Percentiles rank a stretch among this genome's conserved stretches.
These are phyloP conservation scores for Muraenolepis orangiensis DNA, from an alignment of 2,797 vertebrate genomes.

Conservation along the genomic window DNA sequence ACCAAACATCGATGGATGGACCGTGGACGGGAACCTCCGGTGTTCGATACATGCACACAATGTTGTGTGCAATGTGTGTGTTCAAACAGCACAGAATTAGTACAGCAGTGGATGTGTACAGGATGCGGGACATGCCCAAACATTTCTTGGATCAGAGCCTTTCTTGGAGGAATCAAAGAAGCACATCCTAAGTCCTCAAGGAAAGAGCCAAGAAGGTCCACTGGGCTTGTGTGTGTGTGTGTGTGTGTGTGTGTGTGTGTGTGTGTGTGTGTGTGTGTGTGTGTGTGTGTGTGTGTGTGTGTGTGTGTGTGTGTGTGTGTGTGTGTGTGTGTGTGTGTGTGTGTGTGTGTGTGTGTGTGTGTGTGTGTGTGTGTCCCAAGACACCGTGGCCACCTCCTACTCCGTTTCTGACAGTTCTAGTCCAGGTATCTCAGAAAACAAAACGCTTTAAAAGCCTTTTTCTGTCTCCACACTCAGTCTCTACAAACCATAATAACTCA, in stretches of 20 bases:
- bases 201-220: slow-evolving; percentile 9
- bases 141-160: background rate
- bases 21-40: background rate
- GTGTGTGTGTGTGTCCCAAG: slow-evolving; percentile 15
- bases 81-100: background rate
- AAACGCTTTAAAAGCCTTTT: slow-evolving; percentile 21
- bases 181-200: background rate
- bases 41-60: background rate
- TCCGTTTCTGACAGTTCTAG: slow-evolving; percentile 9
- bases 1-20: background rate
- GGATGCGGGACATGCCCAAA: background rate
- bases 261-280: slow-evolving; percentile 17
- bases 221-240: slow-evolving; percentile 7
- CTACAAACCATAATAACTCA: slow-evolving; percentile 27
- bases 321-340: slow-evolving; percentile 17
- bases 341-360: slow-evolving; percentile 14
- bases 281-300: slow-evolving; percentile 17
- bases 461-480: slow-evolving; percentile 13
- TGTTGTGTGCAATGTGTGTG: background rate
- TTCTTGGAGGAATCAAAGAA: background rate
- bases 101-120: background rate
- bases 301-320: slow-evolving; percentile 17
- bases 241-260: slow-evolving; percentile 17
- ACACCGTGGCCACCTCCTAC: slow-evolving; percentile 4
- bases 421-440: slow-evolving; percentile 14